Evolutionary conservation across 2,888 invertebrate species (phyloP).

Genomic region (Stegophylla sp.): DNA sequence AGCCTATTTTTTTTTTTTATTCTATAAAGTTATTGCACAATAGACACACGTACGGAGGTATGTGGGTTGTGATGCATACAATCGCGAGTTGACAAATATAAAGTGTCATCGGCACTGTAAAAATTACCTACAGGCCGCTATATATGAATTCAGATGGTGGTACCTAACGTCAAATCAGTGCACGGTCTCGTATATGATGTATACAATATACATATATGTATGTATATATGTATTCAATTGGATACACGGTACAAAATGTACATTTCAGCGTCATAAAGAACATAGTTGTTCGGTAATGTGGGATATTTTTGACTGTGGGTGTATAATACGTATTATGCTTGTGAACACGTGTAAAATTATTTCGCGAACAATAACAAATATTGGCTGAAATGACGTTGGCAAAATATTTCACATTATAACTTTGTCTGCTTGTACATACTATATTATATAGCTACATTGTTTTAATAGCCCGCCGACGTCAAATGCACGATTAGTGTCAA

Average conservation of each 20-base stretch:
- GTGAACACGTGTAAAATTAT: neutral
- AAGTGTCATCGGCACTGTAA: conserved; percentile 39
- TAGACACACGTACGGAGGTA: neutral
- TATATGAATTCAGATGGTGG: too few species aligned
- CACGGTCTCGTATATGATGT: neutral
- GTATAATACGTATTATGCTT: neutral
- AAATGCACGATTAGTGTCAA: too few species aligned
- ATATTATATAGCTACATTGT: too few species aligned
- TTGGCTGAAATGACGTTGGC: neutral
- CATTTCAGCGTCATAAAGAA: neutral
- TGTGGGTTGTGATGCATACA: neutral
- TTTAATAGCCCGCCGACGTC: too few species aligned
- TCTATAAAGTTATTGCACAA: neutral
- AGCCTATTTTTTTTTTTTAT: neutral
- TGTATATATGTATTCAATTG: neutral
- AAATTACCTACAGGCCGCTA: neutral
- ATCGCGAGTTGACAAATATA: conserved; percentile 27
- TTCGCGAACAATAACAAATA: conserved; percentile 3
- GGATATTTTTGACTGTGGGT: conserved; percentile 8
- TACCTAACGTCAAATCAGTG: conserved; percentile 4
- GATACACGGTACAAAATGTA: neutral
- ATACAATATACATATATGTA: neutral
- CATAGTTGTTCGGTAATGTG: neutral
- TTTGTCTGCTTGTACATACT: too few species aligned
- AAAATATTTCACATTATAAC: neutral